Evolutionary conservation across 2,888 invertebrate species (phyloP).

Genomic region (Psylliodes chrysocephalus): DNA sequence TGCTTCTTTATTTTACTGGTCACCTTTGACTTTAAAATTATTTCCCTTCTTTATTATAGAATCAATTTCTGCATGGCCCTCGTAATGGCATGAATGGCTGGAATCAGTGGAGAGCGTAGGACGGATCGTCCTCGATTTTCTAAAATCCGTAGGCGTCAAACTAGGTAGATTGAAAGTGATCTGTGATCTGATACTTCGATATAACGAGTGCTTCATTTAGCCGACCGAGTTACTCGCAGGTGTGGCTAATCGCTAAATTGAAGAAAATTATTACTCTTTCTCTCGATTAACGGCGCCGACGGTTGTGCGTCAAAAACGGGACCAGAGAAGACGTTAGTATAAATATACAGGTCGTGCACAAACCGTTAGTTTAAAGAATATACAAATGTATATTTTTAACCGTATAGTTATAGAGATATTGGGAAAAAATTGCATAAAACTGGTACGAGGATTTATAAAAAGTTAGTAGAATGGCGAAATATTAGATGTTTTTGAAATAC

Average conservation of each 20-base stretch:
- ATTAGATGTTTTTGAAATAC: no score
- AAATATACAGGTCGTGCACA: no score
- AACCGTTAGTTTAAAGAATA: no score
- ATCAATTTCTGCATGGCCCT: no score
- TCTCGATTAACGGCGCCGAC: background rate
- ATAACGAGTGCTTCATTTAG: constrained; percentile 5
- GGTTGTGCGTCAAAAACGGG: background rate
- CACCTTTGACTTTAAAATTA: no score
- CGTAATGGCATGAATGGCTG: constrained; percentile 16
- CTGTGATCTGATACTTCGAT: constrained; percentile 17
- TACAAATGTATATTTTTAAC: no score
- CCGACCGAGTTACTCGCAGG: constrained; percentile 14
- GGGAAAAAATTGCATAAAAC: no score
- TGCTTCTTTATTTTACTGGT: no score
- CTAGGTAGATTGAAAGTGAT: constrained; percentile 24
- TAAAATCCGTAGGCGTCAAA: constrained; percentile 17
- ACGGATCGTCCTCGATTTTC: constrained; percentile 16
- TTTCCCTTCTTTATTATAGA: no score
- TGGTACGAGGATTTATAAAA: no score
- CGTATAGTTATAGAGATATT: no score
- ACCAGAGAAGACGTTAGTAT: background rate
- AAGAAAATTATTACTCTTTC: constrained; percentile 14
- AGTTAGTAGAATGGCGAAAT: no score
- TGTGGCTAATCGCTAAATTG: constrained; percentile 20
- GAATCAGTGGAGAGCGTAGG: constrained; percentile 18